These are phyloP conservation scores for Beroe forskalii DNA, from an alignment of 37 sponge, comb jelly and placozoan genomes.

Conservation along the genomic window DNA sequence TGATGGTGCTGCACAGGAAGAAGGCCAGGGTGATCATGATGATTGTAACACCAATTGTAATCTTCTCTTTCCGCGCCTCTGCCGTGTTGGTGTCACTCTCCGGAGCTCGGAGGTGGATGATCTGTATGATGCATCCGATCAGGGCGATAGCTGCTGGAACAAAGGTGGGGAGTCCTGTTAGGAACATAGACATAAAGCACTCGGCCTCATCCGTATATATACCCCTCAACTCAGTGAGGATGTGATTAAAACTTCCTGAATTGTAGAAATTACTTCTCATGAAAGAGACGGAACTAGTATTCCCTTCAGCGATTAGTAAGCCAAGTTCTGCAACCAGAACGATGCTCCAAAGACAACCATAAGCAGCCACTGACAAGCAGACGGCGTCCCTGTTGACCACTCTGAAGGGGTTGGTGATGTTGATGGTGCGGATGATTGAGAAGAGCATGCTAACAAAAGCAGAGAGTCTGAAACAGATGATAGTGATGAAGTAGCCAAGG, in stretches of 20 bases:
- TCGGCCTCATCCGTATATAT: background rate
- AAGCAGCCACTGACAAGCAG: background rate
- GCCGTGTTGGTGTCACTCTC: no score
- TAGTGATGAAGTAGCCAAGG: constrained; percentile 11
- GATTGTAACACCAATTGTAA: background rate
- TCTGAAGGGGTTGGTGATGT: background rate
- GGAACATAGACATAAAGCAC: background rate
- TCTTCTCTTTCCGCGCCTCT: background rate
- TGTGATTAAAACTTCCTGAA: constrained; percentile 9
- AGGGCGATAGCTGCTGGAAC: background rate
- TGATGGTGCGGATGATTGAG: constrained; percentile 34
- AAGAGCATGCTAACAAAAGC: constrained; percentile 27
- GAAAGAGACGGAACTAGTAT: no score
- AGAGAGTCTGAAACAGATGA: constrained; percentile 44
- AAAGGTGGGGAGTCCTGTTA: background rate
- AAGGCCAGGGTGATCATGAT: background rate
- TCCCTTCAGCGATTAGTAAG: background rate
- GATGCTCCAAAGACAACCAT: no score
- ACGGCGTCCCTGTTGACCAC: background rate
- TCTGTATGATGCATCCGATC: background rate
- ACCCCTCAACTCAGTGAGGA: background rate
- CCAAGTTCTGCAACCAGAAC: no score
- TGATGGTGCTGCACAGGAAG: background rate
- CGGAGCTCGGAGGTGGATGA: background rate
- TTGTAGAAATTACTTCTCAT: no score